Percentiles rank a stretch among this genome's conserved stretches.
These are phyloP conservation scores for Casuarius casuarius DNA, from an alignment of 2,113 vertebrate genomes.

Conservation along the genomic window DNA sequence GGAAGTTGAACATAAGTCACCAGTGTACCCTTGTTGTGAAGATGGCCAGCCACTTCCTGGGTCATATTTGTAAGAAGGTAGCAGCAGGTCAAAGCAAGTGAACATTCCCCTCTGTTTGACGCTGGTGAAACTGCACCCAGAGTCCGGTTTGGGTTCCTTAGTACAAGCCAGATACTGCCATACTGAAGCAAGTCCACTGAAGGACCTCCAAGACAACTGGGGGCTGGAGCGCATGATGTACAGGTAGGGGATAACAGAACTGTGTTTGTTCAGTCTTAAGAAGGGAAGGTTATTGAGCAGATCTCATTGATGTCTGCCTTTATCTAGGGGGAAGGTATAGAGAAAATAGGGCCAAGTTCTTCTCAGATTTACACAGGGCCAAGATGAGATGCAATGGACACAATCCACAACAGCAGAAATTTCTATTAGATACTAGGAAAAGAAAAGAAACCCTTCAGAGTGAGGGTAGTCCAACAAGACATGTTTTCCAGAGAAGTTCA, in stretches of 20 bases:
- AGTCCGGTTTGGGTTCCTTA: not conserved
- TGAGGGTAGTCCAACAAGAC: not conserved
- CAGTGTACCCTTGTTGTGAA: no score
- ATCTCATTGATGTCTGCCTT: not conserved
- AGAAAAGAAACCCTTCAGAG: not conserved
- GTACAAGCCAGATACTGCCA: not conserved
- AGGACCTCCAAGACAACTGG: not conserved
- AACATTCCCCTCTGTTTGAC: not conserved
- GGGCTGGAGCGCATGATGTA: not conserved
- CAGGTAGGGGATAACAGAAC: not conserved
- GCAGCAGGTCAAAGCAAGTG: not conserved
- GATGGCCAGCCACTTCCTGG: no score
- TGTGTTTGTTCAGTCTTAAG: not conserved
- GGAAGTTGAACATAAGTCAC: not conserved
- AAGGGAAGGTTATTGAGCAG: not conserved
- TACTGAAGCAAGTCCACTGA: not conserved
- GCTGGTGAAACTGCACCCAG: not conserved
- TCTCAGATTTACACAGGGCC: no score
- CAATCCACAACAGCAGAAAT: not conserved
- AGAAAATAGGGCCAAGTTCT: not conserved
- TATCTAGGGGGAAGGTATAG: not conserved
- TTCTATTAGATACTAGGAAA: not conserved
- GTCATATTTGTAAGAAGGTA: not conserved
- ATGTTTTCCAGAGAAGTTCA: not conserved
- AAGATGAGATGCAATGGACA: not conserved